Conservation (phyloP, 2,113 vertebrate species). For the Phyllostomus hastatus region DNA sequence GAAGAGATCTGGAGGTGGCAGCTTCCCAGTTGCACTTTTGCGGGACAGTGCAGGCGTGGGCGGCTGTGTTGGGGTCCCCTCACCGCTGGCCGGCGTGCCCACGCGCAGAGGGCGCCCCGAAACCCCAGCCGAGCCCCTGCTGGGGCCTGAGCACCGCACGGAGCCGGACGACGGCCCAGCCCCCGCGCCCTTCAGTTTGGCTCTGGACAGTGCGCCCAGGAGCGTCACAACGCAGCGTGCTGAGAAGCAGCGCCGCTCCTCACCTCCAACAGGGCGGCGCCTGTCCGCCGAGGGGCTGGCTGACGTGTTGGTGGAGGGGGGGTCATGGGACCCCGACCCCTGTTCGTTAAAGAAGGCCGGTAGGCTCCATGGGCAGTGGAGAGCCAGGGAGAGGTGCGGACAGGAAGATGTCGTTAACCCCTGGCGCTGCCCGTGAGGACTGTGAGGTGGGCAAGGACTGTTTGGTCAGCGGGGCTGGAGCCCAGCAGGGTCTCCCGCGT, state of each 20-base stretch:
- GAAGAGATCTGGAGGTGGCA: constrained; percentile 63
- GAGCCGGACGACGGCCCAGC: constrained; percentile 55
- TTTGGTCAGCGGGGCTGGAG: constrained; percentile 81
- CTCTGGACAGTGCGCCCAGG: constrained; percentile 77
- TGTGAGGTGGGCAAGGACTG: constrained; percentile 77
- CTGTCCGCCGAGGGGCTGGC: constrained; percentile 88
- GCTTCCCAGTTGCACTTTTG: constrained; percentile 53
- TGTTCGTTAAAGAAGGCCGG: constrained; percentile 94
- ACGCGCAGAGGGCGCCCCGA: constrained; percentile 18
- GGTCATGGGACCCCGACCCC: constrained; percentile 91
- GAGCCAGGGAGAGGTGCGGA: constrained; percentile 75
- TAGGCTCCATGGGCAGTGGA: constrained; percentile 87
- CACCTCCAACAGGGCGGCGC: constrained; percentile 80
- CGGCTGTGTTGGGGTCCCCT: constrained; percentile 37
- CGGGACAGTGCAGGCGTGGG: constrained; percentile 46
- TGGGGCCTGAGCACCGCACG: neutral
- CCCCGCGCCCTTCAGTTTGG: constrained; percentile 73
- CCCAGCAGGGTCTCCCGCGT: constrained; percentile 63
- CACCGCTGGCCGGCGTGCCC: constrained; percentile 37
- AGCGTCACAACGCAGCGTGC: constrained; percentile 88
- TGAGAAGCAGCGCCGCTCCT: constrained; percentile 83
- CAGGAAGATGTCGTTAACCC: constrained; percentile 81
- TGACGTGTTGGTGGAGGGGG: no score
- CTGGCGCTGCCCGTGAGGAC: constrained; percentile 71
- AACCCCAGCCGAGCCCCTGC: neutral